Evolutionary conservation across 2,113 vertebrate genomes (phyloP).

Genomic region (Bos indicus): DNA sequence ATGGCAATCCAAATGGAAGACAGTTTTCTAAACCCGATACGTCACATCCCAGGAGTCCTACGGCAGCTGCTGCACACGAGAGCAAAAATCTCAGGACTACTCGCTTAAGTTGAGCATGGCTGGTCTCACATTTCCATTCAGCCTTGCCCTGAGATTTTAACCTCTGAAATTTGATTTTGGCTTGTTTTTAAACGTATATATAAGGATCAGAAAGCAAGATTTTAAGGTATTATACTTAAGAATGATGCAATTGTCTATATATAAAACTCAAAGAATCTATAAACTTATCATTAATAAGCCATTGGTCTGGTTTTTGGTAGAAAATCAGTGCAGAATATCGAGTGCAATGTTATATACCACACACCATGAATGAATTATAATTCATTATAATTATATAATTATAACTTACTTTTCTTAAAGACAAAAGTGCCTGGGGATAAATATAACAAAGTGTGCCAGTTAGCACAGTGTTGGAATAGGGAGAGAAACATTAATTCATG

Average conservation of each 20-base stretch:
- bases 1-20: background rate
- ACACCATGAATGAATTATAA: too few species aligned
- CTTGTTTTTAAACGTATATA: background rate
- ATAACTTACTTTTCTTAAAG: background rate
- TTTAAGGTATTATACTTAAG: background rate
- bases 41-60: background rate
- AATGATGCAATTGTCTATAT: background rate
- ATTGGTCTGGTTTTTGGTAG: background rate
- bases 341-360: accelerated
- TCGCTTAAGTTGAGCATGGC: accelerated
- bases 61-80: accelerated
- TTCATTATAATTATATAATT: too few species aligned
- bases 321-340: background rate
- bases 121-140: background rate
- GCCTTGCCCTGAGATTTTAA: background rate
- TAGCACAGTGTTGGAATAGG: too few species aligned
- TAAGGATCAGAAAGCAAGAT: background rate
- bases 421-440: background rate
- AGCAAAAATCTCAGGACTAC: background rate
- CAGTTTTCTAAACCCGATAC: background rate
- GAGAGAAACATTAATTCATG: background rate
- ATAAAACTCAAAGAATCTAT: background rate
- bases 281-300: background rate
- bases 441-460: background rate
- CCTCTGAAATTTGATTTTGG: background rate